Evolutionary conservation across 2,113 vertebrate species (phyloP).

Genomic region (Callopanchax toddi): DNA sequence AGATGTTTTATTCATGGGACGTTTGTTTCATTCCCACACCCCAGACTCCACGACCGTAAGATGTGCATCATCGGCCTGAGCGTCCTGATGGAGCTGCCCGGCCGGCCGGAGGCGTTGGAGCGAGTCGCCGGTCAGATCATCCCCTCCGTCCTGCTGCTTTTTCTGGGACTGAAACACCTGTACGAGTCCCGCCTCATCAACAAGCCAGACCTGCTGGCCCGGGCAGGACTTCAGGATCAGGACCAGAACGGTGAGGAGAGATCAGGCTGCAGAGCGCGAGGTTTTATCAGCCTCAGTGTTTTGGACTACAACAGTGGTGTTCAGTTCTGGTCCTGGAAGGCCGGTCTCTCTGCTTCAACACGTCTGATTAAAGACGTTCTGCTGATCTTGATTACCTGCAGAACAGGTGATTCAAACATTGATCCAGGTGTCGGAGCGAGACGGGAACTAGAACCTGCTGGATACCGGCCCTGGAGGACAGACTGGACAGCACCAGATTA

Average conservation of each 20-base stretch:
- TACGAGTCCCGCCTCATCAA: conserved; percentile 86
- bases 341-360: too few relatives aligned
- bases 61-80: conserved; percentile 98
- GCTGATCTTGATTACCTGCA: too few relatives aligned
- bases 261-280: too few relatives aligned
- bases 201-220: conserved; percentile 81
- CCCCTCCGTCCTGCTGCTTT: conserved; percentile 94
- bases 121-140: conserved; percentile 89
- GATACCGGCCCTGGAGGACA: too few relatives aligned
- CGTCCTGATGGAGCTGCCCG: conserved; percentile 91
- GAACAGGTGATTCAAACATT: too few relatives aligned
- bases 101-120: conserved; percentile 85
- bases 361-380: too few relatives aligned
- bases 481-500: too few relatives aligned
- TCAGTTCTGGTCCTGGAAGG: too few relatives aligned
- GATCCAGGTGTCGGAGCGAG: too few relatives aligned
- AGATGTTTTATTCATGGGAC: background rate
- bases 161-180: conserved; percentile 94
- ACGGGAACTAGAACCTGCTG: too few relatives aligned
- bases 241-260: conserved; percentile 89
- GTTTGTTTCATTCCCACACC: background rate
- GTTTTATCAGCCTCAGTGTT: too few relatives aligned
- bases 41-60: conserved; percentile 95
- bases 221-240: conserved; percentile 78
- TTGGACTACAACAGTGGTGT: too few relatives aligned